A percentile compares a stretch with the other conserved stretches of the same genome.
Conservation (phyloP, 2,113 vertebrate genomes). For the Mystacornis crossleyi region DNA sequence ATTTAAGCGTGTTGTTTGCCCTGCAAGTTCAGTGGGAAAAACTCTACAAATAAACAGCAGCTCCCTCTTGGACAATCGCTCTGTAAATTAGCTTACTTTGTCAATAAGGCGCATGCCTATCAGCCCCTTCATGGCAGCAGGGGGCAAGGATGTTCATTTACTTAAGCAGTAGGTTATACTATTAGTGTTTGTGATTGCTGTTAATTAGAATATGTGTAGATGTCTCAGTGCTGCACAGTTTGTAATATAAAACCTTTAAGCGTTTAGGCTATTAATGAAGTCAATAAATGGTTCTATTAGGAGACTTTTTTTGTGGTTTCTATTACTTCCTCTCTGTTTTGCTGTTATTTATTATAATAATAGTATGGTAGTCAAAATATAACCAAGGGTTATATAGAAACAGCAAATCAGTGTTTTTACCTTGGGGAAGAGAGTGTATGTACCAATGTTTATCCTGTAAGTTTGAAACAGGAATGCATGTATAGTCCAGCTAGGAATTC, state of each 20-base stretch:
- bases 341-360: conserved; percentile 16
- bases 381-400: neutral
- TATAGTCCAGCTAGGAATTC: neutral
- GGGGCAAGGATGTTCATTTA: conserved; percentile 84
- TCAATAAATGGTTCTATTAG: conserved; percentile 66
- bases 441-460: neutral
- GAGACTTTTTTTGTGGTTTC: neutral
- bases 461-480: neutral
- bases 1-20: conserved; percentile 78
- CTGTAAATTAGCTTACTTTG: conserved; percentile 83
- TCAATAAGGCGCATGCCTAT: conserved; percentile 83
- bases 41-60: conserved; percentile 82
- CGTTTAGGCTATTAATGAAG: conserved; percentile 77
- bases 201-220: conserved; percentile 80
- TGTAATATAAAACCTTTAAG: conserved; percentile 72
- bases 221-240: conserved; percentile 69
- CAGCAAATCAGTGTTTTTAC: neutral
- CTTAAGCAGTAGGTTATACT: conserved; percentile 85
- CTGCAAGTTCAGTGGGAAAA: conserved; percentile 77
- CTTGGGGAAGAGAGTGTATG: neutral
- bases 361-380: neutral
- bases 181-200: conserved; percentile 83
- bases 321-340: conserved; percentile 26
- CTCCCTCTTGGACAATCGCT: conserved; percentile 85
- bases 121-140: conserved; percentile 79